These are phyloP conservation scores for Charina bottae DNA, from an alignment of 2,113 vertebrate genomes.

Conservation along the genomic window DNA sequence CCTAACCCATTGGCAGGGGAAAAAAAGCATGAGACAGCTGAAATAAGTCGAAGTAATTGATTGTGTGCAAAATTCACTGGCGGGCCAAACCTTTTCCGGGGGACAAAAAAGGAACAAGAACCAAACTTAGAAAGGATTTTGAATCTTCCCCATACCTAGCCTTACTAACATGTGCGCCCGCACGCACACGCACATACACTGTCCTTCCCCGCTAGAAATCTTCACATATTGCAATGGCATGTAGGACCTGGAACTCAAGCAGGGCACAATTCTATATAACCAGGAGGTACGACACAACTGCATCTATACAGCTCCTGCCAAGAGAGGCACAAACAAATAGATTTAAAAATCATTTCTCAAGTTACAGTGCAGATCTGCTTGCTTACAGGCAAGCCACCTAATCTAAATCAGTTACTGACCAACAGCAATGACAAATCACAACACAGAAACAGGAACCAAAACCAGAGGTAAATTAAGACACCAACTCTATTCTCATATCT, in stretches of 20 bases:
- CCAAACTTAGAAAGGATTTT: not conserved
- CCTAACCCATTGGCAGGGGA: not conserved
- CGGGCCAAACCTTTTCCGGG: not conserved
- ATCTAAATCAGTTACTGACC: not conserved
- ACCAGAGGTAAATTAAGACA: not conserved
- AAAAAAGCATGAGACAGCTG: not conserved
- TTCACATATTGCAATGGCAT: not conserved
- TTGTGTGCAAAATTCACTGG: not conserved
- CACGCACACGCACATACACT: not conserved
- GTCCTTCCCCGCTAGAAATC: not conserved
- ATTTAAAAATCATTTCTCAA: not conserved
- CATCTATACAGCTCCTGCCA: not conserved
- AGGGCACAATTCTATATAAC: not conserved
- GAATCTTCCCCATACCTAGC: not conserved
- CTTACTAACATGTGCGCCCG: not conserved
- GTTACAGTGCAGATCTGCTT: not conserved
- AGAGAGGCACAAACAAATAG: not conserved
- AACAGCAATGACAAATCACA: not conserved
- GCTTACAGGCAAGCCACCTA: not conserved
- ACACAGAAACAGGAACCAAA: not conserved
- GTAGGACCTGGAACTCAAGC: not conserved
- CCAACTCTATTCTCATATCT: not conserved
- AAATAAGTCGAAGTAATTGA: not conserved
- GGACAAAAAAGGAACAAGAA: too few species aligned
- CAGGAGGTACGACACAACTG: not conserved